These are phyloP conservation scores for Baccha elongata DNA, from an alignment of 2,888 invertebrate species.

Conservation along the genomic window DNA sequence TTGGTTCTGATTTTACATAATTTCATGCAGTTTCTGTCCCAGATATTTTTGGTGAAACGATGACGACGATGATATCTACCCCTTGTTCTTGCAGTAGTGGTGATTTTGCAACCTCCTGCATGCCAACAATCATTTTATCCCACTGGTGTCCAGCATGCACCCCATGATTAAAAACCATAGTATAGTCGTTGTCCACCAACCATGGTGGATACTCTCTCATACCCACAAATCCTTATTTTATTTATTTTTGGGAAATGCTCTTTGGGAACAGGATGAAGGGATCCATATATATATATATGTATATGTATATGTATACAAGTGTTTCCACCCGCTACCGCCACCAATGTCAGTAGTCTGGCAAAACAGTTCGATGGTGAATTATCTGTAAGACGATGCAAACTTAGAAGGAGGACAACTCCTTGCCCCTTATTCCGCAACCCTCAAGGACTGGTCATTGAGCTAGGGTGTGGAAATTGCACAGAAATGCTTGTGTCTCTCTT, in stretches of 20 bases:
- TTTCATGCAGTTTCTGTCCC: conserved; percentile 68
- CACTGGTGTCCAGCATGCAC: conserved; percentile 51
- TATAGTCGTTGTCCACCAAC: background rate
- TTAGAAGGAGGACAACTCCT: conserved; percentile 44
- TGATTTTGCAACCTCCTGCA: conserved; percentile 42
- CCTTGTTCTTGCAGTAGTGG: conserved; percentile 42
- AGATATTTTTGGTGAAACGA: conserved; percentile 67
- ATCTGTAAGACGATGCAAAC: conserved; percentile 67
- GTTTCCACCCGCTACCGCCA: conserved; percentile 19
- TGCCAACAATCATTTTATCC: conserved; percentile 64
- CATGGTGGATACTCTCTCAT: conserved; percentile 43
- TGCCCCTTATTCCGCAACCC: background rate
- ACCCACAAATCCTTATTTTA: conserved; percentile 48
- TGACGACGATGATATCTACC: conserved; percentile 66
- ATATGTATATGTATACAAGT: background rate
- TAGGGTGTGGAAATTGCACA: conserved; percentile 44
- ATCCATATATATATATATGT: conserved; percentile 27
- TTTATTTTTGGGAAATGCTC: conserved; percentile 61
- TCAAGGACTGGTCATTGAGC: conserved; percentile 4
- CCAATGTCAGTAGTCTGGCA: conserved; percentile 28
- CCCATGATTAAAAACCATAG: conserved; percentile 64
- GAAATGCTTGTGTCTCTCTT: conserved; percentile 58
- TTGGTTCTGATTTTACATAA: conserved; percentile 57
- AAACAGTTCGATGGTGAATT: conserved; percentile 68
- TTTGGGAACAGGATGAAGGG: conserved; percentile 25